Evolutionary conservation across 2,888 invertebrate species (phyloP).

Genomic region (Andrena praecox): DNA sequence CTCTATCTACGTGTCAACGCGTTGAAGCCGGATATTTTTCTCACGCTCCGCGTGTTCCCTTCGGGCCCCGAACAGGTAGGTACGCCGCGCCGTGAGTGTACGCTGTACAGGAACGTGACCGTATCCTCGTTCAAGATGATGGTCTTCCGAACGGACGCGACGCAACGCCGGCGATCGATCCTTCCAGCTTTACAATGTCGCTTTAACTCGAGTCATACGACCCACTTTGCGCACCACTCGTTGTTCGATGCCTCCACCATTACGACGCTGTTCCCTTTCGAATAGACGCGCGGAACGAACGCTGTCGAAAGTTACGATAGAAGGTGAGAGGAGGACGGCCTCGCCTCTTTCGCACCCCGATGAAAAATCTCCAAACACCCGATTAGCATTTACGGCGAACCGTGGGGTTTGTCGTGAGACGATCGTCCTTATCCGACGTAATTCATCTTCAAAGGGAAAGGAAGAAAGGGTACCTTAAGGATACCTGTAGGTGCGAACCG

Average conservation of each 20-base stretch:
- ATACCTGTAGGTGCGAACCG: slow-evolving; percentile 29
- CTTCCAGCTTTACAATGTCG: slow-evolving; percentile 6
- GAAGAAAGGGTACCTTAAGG: background rate
- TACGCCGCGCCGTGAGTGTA: background rate
- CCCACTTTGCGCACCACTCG: slow-evolving; percentile 8
- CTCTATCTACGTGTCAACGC: slow-evolving; percentile 62
- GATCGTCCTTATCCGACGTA: background rate
- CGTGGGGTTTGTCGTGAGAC: background rate
- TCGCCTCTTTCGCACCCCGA: background rate
- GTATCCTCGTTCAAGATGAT: slow-evolving; percentile 25
- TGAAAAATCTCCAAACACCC: background rate
- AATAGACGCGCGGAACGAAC: too few relatives aligned
- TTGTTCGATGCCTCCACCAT: background rate
- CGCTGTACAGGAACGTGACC: slow-evolving; percentile 4
- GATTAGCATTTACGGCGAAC: too few relatives aligned
- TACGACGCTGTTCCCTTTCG: too few relatives aligned
- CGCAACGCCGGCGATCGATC: background rate
- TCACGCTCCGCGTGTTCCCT: slow-evolving; percentile 57
- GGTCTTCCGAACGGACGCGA: slow-evolving; percentile 12
- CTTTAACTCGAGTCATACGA: slow-evolving; percentile 16
- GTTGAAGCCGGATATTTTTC: slow-evolving; percentile 54
- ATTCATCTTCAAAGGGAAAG: background rate
- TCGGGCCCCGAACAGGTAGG: slow-evolving; percentile 11
- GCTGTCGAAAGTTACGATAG: too few relatives aligned
- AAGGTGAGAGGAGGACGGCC: too few relatives aligned